Evolutionary conservation across 1,140 invertebrate genomes (phyloP), one percentile per base, ranked within the genome.

Genomic region (Dendrolimus punctatus): DNA sequence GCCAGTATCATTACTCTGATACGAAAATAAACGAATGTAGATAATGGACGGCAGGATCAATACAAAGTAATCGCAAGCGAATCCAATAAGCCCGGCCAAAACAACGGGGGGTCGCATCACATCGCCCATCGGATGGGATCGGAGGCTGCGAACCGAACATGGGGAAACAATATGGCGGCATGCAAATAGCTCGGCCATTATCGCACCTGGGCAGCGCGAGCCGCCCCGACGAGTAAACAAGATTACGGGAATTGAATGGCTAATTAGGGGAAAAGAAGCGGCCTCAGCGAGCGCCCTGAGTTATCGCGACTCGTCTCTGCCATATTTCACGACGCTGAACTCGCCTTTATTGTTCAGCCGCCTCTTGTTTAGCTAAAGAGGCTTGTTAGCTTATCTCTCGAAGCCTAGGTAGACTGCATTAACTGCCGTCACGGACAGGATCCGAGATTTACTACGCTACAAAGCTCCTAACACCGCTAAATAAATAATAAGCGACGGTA

Each of bases 121-220:
- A 66, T 66, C 73, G 64, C 40, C 50, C 50, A 51, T 65, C 73
- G 65, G 66, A 69, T 67, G 68, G 65, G 68, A 68, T 73, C 70
- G 76, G 64, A 75, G 66, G 48, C 68, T 69, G 68, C 66, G 62
- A 66, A 64, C 75, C 75, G 76, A 80, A 76, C 79, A 82, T 76
- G 80, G 81, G 76, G 66, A 81, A 79, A 82, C 82, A 85, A 82
- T 82, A 85, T 83, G 80, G 79, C 82, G 82, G 79, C 82, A 85
- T 85, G 82, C 82, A 85, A 85, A 85, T 85, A 83, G 71, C 75
- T 73, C 78, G 76, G 77, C 82, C 79, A 85, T 85, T 85, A 85
- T 85, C 82, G 80, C 82, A 85, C 80, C 82, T 85, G 82, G 77
- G 68, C 82, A 80, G 77, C 71, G 73, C 64, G 71, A 66, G 72